These are phyloP conservation scores for Campoplex capitator DNA, from an alignment of 2,888 invertebrate genomes.

Conservation along the genomic window DNA sequence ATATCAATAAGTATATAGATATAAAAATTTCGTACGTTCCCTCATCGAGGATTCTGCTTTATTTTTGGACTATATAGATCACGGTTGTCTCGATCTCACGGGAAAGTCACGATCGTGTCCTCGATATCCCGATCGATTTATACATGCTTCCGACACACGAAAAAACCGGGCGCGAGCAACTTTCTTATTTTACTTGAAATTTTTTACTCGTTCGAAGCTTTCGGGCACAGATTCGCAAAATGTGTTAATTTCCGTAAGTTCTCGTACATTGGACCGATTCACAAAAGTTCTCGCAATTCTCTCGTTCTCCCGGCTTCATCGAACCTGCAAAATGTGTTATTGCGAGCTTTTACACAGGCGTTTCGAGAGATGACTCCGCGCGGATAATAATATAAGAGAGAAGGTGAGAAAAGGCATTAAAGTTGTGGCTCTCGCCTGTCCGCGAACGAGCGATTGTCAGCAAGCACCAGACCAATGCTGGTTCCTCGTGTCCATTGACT, in stretches of 20 bases:
- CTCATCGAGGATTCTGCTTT: neutral
- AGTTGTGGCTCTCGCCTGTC: slow-evolving; percentile 45
- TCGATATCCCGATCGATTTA: slow-evolving; percentile 12
- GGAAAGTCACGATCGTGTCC: slow-evolving; percentile 59
- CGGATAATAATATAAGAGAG: slow-evolving; percentile 2
- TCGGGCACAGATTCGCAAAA: too few species aligned
- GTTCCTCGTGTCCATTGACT: slow-evolving; percentile 56
- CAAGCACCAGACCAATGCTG: slow-evolving; percentile 33
- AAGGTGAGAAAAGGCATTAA: slow-evolving; percentile 66
- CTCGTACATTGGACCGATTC: neutral
- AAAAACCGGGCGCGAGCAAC: neutral
- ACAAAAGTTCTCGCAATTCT: neutral
- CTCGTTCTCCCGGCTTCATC: neutral
- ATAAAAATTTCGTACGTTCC: neutral
- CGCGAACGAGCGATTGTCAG: slow-evolving; percentile 65
- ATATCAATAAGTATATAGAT: neutral
- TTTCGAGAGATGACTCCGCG: neutral
- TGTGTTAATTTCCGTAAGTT: too few species aligned
- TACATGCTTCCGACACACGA: neutral
- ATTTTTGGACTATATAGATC: neutral
- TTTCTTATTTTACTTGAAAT: too few species aligned
- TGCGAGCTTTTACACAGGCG: neutral
- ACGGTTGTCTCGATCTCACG: slow-evolving; percentile 28
- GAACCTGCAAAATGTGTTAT: neutral
- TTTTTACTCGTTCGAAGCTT: too few species aligned